phyloP scores from a whole-genome alignment of 2,888 invertebrate species.

The Amiota mariae region DNA sequence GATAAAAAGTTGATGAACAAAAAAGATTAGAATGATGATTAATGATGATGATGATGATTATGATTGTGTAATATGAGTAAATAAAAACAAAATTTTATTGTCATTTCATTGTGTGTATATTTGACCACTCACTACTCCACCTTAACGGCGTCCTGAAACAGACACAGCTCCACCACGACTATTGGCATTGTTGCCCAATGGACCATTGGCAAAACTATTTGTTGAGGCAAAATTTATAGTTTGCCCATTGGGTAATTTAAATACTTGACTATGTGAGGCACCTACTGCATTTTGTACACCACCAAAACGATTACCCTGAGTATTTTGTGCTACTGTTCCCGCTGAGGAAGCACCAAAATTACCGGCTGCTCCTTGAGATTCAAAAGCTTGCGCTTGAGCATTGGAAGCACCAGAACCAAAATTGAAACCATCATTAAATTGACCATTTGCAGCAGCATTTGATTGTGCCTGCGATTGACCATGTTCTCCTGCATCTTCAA shows the following conservation, averaged over 20 bases:
- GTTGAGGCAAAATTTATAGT: conserved; percentile 70
- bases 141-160: conserved; percentile 33
- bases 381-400: conserved; percentile 71
- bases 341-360: conserved; percentile 72
- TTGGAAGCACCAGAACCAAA: conserved; percentile 66
- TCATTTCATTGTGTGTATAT: neutral
- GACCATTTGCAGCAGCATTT: conserved; percentile 63
- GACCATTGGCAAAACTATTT: conserved; percentile 69
- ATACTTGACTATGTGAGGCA: conserved; percentile 71
- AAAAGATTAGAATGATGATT: too few species aligned
- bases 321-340: conserved; percentile 67
- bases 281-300: conserved; percentile 68
- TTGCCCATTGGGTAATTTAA: conserved; percentile 72
- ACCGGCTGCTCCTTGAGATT: conserved; percentile 63
- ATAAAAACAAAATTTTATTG: neutral
- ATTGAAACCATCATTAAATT: conserved; percentile 56
- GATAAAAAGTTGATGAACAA: neutral
- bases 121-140: neutral
- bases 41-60: neutral
- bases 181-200: conserved; percentile 55
- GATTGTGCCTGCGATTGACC: conserved; percentile 65
- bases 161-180: conserved; percentile 63
- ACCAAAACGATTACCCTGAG: conserved; percentile 61
- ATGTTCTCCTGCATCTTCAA: conserved; percentile 45
- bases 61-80: neutral